Percentiles rank a stretch among this genome's conserved stretches.
Evolutionary conservation across 2,888 invertebrate species (phyloP).

Genomic region (Xylophagus ater): DNA sequence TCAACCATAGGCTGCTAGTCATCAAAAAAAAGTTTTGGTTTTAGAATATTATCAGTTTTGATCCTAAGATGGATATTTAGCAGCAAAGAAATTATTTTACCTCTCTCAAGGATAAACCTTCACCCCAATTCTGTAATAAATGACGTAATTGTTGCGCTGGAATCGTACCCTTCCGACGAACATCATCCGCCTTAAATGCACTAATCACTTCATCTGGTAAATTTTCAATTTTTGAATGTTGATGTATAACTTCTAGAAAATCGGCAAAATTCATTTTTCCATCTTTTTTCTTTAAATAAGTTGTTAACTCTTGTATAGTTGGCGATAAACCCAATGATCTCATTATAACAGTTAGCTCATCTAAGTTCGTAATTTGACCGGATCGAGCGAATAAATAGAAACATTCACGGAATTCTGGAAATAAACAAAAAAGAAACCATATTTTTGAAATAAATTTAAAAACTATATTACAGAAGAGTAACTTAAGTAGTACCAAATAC

Average conservation of each 20-base stretch:
- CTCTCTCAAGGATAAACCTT: constrained; percentile 64
- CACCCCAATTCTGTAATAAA: constrained; percentile 85
- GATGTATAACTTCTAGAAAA: constrained; percentile 90
- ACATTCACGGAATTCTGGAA: constrained; percentile 93
- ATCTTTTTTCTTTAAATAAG: constrained; percentile 65
- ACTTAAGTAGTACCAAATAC: not conserved
- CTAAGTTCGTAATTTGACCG: constrained; percentile 77
- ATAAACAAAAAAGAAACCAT: constrained; percentile 29
- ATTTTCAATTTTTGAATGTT: constrained; percentile 55
- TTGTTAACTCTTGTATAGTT: constrained; percentile 79
- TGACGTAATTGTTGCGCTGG: constrained; percentile 74
- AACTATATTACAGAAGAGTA: not conserved
- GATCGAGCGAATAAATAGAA: constrained; percentile 88
- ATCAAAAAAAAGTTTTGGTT: no score
- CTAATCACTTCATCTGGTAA: constrained; percentile 58
- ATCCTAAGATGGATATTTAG: not conserved
- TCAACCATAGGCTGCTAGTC: no score
- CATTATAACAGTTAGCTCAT: constrained; percentile 90
- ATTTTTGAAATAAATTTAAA: constrained; percentile 9
- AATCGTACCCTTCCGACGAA: constrained; percentile 58
- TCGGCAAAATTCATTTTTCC: constrained; percentile 93
- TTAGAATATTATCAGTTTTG: no score
- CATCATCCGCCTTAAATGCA: constrained; percentile 82
- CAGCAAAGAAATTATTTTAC: constrained; percentile 26
- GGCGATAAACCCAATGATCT: constrained; percentile 88